Percentiles rank a stretch among this genome's conserved stretches.
phyloP scores from a whole-genome alignment of 1,140 invertebrate genomes.

The Drosophila repleta region DNA sequence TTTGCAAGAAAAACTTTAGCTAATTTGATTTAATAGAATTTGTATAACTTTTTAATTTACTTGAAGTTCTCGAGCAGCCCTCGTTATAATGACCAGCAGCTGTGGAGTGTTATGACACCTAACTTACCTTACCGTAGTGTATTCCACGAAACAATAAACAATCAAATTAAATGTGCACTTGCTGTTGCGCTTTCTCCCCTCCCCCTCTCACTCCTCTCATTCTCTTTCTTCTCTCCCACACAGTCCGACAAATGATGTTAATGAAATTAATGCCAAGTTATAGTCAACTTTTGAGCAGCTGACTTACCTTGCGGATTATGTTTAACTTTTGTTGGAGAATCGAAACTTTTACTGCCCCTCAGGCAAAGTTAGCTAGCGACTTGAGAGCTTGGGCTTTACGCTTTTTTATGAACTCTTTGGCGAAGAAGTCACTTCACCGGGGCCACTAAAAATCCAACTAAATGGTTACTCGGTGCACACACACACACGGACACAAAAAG shows the following conservation, averaged over 20 bases:
- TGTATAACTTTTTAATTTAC: constrained; percentile 47
- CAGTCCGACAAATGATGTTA: constrained; percentile 44
- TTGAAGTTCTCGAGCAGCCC: constrained; percentile 21
- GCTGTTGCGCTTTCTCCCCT: constrained; percentile 10
- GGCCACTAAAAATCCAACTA: constrained; percentile 24
- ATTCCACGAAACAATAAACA: constrained; percentile 49
- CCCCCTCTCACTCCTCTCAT: neutral
- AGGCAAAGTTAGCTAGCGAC: neutral
- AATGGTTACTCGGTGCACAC: constrained; percentile 20
- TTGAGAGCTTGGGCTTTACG: neutral
- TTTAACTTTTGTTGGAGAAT: constrained; percentile 55
- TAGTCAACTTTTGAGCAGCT: constrained; percentile 49
- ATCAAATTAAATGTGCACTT: constrained; percentile 63
- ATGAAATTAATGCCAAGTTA: constrained; percentile 65
- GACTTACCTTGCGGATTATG: constrained; percentile 53
- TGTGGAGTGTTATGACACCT: constrained; percentile 20
- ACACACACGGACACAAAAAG: constrained; percentile 21
- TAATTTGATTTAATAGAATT: constrained; percentile 33
- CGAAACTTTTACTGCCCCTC: constrained; percentile 44
- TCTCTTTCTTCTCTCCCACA: neutral
- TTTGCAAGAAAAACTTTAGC: neutral
- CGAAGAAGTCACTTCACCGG: constrained; percentile 7
- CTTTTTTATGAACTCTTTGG: constrained; percentile 19
- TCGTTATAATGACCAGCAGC: constrained; percentile 24
- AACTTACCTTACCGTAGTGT: neutral